phyloP scores from a whole-genome alignment of 1,140 invertebrate species.

The Mercenaria mercenaria region DNA sequence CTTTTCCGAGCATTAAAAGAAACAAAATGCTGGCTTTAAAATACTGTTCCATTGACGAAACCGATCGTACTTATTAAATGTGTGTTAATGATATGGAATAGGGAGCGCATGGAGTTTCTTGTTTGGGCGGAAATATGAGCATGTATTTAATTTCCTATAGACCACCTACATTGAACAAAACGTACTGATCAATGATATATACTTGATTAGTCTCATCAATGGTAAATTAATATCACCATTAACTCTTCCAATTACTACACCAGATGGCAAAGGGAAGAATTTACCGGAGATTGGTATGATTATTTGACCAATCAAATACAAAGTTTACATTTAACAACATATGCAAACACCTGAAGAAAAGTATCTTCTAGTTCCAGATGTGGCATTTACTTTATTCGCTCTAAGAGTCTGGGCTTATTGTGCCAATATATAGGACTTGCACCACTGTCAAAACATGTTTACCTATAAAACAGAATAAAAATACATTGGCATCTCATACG shows the following conservation, averaged over 20 bases:
- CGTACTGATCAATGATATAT: not conserved
- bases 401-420: not conserved
- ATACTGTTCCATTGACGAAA: too few relatives aligned
- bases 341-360: too few relatives aligned
- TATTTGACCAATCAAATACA: not conserved
- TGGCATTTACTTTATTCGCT: not conserved
- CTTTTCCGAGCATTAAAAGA: too few relatives aligned
- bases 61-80: too few relatives aligned
- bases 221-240: not conserved
- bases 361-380: too few relatives aligned
- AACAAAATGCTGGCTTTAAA: too few relatives aligned
- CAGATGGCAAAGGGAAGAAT: not conserved
- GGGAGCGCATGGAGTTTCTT: too few relatives aligned
- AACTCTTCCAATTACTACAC: not conserved
- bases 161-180: not conserved
- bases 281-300: not conserved
- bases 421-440: slow-evolving; percentile 7
- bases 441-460: not conserved
- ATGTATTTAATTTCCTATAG: not conserved
- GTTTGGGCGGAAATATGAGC: not conserved
- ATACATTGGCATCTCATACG: not conserved
- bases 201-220: not conserved
- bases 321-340: not conserved
- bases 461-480: not conserved
- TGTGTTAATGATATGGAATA: too few relatives aligned